Conservation (phyloP, 1,140 invertebrate genomes). For the Hylyphantes graminicola region DNA sequence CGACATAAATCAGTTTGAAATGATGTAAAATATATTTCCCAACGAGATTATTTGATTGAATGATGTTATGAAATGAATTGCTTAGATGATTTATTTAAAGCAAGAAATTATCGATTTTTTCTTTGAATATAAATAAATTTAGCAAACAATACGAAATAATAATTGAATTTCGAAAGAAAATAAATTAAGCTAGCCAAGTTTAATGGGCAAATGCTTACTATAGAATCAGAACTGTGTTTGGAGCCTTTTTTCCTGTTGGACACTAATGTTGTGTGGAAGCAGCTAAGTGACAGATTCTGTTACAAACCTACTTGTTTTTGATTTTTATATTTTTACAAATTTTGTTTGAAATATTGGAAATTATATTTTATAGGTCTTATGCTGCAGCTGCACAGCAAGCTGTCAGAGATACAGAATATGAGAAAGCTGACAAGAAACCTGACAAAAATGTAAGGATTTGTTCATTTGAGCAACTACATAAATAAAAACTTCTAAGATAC, state of each 20-base stretch:
- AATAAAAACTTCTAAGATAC: neutral
- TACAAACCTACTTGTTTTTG: neutral
- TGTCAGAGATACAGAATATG: conserved; percentile 29
- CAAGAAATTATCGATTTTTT: no score
- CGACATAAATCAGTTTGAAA: no score
- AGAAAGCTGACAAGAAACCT: conserved; percentile 25
- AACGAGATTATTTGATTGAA: no score
- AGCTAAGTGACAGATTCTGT: neutral
- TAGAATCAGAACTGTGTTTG: neutral
- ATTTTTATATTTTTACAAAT: neutral
- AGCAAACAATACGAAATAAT: no score
- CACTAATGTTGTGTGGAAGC: no score
- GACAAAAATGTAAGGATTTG: conserved; percentile 24
- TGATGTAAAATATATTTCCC: no score
- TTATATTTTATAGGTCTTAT: conserved; percentile 22
- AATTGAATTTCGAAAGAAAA: no score
- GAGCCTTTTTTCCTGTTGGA: neutral
- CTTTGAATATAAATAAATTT: no score
- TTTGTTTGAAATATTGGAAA: neutral
- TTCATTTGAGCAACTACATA: neutral
- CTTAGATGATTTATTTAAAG: no score
- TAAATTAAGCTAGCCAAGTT: no score
- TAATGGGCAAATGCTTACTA: no score
- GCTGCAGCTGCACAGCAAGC: conserved; percentile 44
- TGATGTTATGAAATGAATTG: no score